phyloP scores from a whole-genome alignment of 2,797 vertebrate genomes.

The Menidia menidia region DNA sequence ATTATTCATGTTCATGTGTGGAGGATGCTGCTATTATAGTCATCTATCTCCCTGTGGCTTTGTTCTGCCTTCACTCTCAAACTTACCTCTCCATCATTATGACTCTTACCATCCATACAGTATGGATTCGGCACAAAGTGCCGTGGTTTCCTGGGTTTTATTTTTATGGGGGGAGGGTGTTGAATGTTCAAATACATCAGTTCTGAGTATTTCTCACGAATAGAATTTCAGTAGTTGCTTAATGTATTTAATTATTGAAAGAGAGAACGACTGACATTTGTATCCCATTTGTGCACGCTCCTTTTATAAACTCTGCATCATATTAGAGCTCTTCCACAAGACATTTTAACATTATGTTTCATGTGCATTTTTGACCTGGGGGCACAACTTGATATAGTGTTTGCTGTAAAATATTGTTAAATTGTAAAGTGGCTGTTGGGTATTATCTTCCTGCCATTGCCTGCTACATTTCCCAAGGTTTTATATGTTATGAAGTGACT shows the following conservation, averaged over 20 bases:
- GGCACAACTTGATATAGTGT: neutral
- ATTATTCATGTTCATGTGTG: conserved; percentile 67
- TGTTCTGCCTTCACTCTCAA: conserved; percentile 68
- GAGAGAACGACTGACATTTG: neutral
- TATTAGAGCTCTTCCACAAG: too few species aligned
- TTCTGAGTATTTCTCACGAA: neutral
- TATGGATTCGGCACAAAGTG: conserved; percentile 34
- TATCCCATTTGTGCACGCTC: neutral
- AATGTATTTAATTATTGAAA: neutral
- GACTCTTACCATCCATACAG: conserved; percentile 43
- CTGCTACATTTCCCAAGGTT: neutral
- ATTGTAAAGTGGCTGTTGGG: too few species aligned
- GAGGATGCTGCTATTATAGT: conserved; percentile 74
- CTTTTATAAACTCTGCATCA: neutral
- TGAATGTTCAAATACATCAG: conserved; percentile 3
- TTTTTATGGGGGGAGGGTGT: conserved; percentile 23
- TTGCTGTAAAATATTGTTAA: neutral
- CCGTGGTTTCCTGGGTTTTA: conserved; percentile 17
- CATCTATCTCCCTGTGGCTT: conserved; percentile 71
- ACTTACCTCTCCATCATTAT: conserved; percentile 67
- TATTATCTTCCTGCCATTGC: neutral
- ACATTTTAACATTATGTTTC: too few species aligned
- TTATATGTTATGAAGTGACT: neutral
- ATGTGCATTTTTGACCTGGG: neutral
- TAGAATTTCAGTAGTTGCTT: neutral